Percentiles rank a stretch among this genome's conserved stretches.
Conservation (phyloP, 2,113 vertebrate species). For the Motacilla alba region DNA sequence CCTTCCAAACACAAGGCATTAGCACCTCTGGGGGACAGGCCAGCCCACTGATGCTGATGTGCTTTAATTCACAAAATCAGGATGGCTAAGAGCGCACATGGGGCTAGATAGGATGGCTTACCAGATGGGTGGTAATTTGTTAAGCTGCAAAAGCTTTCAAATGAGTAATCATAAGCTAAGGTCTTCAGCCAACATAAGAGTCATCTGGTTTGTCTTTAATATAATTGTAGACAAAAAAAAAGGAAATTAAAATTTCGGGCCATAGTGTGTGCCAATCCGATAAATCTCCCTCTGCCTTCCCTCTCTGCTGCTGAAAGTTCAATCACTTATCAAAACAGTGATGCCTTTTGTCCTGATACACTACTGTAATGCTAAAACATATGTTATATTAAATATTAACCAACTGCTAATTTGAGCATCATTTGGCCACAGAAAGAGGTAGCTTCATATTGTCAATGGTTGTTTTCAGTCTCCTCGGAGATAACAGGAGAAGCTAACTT, state of each 20-base stretch:
- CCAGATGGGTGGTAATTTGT: conserved; percentile 61
- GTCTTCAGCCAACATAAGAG: conserved; percentile 26
- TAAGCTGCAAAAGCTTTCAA: conserved; percentile 49
- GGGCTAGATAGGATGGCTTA: conserved; percentile 12
- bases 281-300: not conserved
- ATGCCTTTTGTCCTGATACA: conserved; percentile 13
- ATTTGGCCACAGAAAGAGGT: not conserved
- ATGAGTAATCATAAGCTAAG: conserved; percentile 11
- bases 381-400: conserved; percentile 51
- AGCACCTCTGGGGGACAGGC: conserved; percentile 41
- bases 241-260: conserved; percentile 10
- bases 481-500: not conserved
- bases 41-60: conserved; percentile 13
- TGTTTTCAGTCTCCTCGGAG: not conserved
- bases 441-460: not conserved
- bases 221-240: not conserved
- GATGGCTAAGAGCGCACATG: conserved; percentile 15
- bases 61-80: not conserved
- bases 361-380: conserved; percentile 9
- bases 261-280: not conserved
- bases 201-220: not conserved
- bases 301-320: not conserved
- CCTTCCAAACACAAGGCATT: conserved; percentile 44
- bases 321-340: conserved; percentile 1
- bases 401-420: not conserved